These are phyloP conservation scores for Abrostola tripartita DNA, from an alignment of 2,888 invertebrate species.

Conservation along the genomic window DNA sequence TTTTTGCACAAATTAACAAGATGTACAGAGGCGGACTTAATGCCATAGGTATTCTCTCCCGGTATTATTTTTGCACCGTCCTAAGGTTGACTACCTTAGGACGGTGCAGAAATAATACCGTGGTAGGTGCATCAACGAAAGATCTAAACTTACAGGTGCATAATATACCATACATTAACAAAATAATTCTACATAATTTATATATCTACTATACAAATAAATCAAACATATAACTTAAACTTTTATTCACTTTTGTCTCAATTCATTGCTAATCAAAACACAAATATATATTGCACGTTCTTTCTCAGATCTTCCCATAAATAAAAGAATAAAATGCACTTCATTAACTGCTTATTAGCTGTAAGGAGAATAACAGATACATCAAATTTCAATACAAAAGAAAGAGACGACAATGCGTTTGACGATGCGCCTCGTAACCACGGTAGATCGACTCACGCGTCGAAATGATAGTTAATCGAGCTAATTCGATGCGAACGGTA, in stretches of 20 bases:
- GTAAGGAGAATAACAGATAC: conserved; percentile 10
- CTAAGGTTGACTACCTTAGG: too few relatives aligned
- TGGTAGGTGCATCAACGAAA: too few relatives aligned
- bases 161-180: too few relatives aligned
- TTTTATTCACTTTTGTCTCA: conserved; percentile 2
- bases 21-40: too few relatives aligned
- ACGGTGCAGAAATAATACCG: too few relatives aligned
- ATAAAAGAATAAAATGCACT: conserved; percentile 22
- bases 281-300: conserved; percentile 8
- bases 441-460: conserved; percentile 36
- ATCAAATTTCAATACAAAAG: background rate
- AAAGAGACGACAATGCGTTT: conserved; percentile 7
- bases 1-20: too few relatives aligned
- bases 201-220: too few relatives aligned
- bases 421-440: conserved; percentile 4
- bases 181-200: too few relatives aligned
- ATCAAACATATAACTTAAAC: too few relatives aligned
- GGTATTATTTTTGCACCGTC: too few relatives aligned
- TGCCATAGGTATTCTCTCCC: too few relatives aligned
- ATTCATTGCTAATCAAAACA: background rate
- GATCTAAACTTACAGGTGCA: too few relatives aligned
- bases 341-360: conserved; percentile 21
- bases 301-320: conserved; percentile 21
- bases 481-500: conserved; percentile 73
- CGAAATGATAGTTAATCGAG: conserved; percentile 55